Percentiles rank a stretch among this genome's conserved stretches.
These are phyloP conservation scores for Galleria mellonella DNA, from an alignment of 1,140 invertebrate genomes.

Conservation along the genomic window DNA sequence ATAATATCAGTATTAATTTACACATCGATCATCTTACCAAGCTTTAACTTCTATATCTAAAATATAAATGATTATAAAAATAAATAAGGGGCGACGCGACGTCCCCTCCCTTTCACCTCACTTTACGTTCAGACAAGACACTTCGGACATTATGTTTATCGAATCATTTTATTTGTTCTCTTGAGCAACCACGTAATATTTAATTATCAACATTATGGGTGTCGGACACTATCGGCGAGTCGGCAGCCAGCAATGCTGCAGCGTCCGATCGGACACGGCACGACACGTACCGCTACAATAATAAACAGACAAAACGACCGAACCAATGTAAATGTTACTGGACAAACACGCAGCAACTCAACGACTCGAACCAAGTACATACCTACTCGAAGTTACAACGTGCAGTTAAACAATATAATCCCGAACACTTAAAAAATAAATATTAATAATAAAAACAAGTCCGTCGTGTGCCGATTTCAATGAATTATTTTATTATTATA, in stretches of 20 bases:
- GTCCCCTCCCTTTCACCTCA: conserved; percentile 29
- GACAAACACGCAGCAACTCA: conserved; percentile 18
- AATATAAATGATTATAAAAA: conserved; percentile 72
- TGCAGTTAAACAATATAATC: conserved; percentile 13
- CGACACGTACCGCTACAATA: conserved; percentile 22
- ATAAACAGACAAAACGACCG: conserved; percentile 34
- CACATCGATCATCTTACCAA: conserved; percentile 30
- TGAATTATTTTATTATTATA: conserved; percentile 8
- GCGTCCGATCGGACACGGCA: too few species aligned
- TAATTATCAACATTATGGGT: conserved; percentile 22
- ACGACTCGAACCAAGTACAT: too few species aligned
- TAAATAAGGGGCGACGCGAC: conserved; percentile 50
- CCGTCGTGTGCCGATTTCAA: conserved; percentile 35
- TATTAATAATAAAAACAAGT: conserved; percentile 45
- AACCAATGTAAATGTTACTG: conserved; percentile 18
- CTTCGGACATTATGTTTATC: conserved; percentile 20
- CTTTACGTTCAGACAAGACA: conserved; percentile 21
- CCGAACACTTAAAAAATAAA: conserved; percentile 46
- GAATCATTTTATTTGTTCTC: conserved; percentile 6
- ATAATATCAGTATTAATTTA: conserved; percentile 30
- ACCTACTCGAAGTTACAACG: too few species aligned
- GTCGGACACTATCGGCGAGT: conserved; percentile 28
- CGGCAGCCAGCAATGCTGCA: too few species aligned
- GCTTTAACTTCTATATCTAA: conserved; percentile 55
- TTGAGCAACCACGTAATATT: conserved; percentile 50